phyloP scores from a whole-genome alignment of 2,888 invertebrate genomes.

The Teleogryllus oceanicus region DNA sequence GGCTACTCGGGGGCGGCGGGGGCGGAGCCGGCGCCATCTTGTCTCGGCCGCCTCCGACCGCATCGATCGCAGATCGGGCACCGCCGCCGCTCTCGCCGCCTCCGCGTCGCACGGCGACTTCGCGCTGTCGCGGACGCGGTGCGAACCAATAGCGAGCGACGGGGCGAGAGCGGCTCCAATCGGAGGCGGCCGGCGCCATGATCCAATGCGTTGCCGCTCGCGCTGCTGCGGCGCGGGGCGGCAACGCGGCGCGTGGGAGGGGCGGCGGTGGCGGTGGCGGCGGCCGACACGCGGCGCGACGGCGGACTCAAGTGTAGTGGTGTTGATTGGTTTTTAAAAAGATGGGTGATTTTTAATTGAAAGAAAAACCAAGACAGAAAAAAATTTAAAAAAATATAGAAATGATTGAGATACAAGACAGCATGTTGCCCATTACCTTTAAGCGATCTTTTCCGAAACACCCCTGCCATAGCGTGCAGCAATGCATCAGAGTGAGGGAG shows the following conservation, averaged over 20 bases:
- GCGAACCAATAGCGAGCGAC: background rate
- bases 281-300: conserved; percentile 18
- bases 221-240: no score
- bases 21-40: background rate
- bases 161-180: background rate
- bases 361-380: conserved; percentile 38
- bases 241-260: background rate
- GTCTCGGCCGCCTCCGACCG: background rate
- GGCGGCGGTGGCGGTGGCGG: background rate
- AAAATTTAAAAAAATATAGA: conserved; percentile 38
- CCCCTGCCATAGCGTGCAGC: conserved; percentile 59
- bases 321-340: conserved; percentile 34
- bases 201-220: no score
- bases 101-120: background rate
- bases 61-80: background rate
- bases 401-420: conserved; percentile 33
- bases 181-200: no score
- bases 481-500: conserved; percentile 42
- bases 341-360: conserved; percentile 32
- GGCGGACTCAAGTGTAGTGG: conserved; percentile 35
- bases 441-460: conserved; percentile 95
- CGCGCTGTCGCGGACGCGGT: background rate
- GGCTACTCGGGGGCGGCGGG: background rate
- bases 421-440: conserved; percentile 68
- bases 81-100: conserved; percentile 6